Base-by-base conservation (phyloP, 1,140 invertebrate species). In the Drosophila parabipectinata region DNA sequence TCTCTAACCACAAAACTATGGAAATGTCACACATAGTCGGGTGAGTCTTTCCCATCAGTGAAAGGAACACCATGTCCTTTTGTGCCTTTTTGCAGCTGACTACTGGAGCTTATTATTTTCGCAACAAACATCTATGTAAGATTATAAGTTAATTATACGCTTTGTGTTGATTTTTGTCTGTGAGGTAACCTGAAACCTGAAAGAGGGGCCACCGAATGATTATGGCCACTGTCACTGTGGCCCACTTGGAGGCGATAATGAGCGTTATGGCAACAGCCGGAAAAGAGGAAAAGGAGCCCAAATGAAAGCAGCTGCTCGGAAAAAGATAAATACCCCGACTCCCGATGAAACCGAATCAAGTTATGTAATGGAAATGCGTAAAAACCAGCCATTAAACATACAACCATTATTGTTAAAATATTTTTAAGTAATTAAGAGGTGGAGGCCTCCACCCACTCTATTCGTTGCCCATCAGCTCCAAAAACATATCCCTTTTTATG, bases 111-210 rank as follows among this genome's bases (percentile, higher is more conserved):
- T 71, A 69, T 58, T 71, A 26, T 51, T 44, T 44, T 15, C 14
- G 41, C 14, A 24, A 9, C 53, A 53, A 45, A 15, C 24, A 51
- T 54, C 15, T 37, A 61, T 73, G 81, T 73, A 84, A 84, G 77
- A 68, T 69, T 77, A 72, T 84, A 84, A 84, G 81, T 85, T 85
- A 85, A 84, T 84, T 84, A 85, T 80, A 59, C 21, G 57, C 79
- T 47, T 62, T 67, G 53, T 67, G 67, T 14, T 44, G 14, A n/a
- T 6, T 44, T 18, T 44, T 44, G 52, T 50, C 76, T 55, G 48
- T 76, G 69, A 66, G 72, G 80, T 80, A 80, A 84, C 77, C 59
- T 60, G 55, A 85, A 69, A 84, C 77, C 62, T 53, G 51, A 12
- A 12, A n/a, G 34, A n/a, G 34, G 34, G 64, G 34, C 44, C 32